Evolutionary conservation across 1,140 invertebrate genomes (phyloP).

Genomic region (Brachionus rubens): DNA sequence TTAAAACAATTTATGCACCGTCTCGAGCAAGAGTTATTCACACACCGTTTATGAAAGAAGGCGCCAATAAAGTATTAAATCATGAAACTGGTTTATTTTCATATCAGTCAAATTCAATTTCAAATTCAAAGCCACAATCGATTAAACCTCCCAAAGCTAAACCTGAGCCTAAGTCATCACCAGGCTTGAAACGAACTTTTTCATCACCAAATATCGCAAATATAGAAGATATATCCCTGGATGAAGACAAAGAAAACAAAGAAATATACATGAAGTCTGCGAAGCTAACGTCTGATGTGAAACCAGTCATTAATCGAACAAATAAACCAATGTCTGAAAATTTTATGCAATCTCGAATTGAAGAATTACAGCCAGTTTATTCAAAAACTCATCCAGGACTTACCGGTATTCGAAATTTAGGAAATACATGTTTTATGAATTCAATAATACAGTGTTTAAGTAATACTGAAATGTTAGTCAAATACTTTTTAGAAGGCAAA

Average conservation of each 20-base stretch:
- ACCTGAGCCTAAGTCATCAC: background rate
- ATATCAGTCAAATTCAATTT: background rate
- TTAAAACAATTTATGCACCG: conserved; percentile 17
- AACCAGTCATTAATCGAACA: background rate
- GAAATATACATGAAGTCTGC: background rate
- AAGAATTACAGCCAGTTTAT: conserved; percentile 20
- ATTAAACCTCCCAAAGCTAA: background rate
- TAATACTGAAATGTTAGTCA: background rate
- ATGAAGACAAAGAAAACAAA: background rate
- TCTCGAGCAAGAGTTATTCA: background rate
- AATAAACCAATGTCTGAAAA: conserved; percentile 21
- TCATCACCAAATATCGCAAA: conserved; percentile 33
- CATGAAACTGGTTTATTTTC: conserved; percentile 21
- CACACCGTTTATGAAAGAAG: conserved; percentile 37
- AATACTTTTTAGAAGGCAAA: conserved; percentile 36
- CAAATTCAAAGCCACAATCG: background rate
- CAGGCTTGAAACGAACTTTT: conserved; percentile 32
- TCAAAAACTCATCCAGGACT: background rate
- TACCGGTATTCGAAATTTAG: conserved; percentile 44
- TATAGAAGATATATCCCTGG: background rate
- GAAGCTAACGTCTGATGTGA: background rate
- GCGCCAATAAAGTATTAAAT: conserved; percentile 18
- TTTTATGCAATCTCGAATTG: background rate
- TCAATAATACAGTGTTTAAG: conserved; percentile 46
- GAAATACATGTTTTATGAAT: conserved; percentile 48